phyloP scores from a whole-genome alignment of 2,888 invertebrate species.

The Nomada ruficornis region DNA sequence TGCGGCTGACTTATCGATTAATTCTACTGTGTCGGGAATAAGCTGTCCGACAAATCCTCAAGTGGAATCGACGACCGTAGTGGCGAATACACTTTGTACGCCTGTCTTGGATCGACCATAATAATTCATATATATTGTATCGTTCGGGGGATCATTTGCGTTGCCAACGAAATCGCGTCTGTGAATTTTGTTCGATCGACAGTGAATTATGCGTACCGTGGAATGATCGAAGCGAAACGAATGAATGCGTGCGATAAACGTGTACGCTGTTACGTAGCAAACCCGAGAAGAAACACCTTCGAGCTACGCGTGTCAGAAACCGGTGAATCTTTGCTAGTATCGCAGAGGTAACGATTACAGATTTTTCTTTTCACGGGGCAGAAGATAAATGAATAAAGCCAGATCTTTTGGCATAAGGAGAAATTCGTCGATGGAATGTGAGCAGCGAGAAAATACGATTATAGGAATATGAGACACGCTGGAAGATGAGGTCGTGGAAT shows the following conservation, averaged over 20 bases:
- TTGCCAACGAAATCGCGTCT: not conserved
- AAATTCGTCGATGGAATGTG: not conserved
- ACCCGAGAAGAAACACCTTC: constrained; percentile 9
- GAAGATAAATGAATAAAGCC: no score
- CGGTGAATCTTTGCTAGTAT: not conserved
- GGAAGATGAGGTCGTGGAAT: constrained; percentile 27
- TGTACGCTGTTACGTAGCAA: not conserved
- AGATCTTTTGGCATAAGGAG: not conserved
- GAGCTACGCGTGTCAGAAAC: not conserved
- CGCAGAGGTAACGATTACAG: no score
- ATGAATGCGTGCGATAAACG: not conserved
- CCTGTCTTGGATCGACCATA: no score
- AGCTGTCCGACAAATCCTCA: not conserved
- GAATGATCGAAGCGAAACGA: constrained; percentile 38
- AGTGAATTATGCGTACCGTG: constrained; percentile 20
- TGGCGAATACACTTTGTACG: no score
- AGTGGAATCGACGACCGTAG: not conserved
- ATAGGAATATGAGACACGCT: constrained; percentile 5
- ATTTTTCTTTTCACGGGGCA: no score
- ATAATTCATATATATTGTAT: no score
- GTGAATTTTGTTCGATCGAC: constrained; percentile 14
- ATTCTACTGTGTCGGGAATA: not conserved
- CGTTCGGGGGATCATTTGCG: no score
- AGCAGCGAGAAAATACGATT: constrained; percentile 14
- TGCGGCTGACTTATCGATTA: constrained; percentile 3